Base-by-base conservation (phyloP, 1,140 invertebrate genomes). In the Drosophila takahashii region DNA sequence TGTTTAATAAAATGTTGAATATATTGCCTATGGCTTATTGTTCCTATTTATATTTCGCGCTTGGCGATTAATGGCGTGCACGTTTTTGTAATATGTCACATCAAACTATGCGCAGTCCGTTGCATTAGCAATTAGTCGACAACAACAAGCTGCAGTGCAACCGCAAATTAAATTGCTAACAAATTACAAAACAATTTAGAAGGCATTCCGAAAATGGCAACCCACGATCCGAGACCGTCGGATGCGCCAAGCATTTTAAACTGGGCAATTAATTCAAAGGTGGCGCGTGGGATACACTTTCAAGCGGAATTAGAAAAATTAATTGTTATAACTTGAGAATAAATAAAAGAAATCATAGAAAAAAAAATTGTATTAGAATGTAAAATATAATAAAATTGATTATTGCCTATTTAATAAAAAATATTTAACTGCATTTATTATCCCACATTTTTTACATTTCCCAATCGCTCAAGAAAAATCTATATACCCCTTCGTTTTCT, bases 111-210 rank as follows among this genome's bases (percentile, higher is more conserved):
- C 52, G 58, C 72, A 69, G 62, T 27, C 58, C 67, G 60, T 58
- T 89, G 84, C 80, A 87, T 87, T 89, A 57, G 71, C 79, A 87
- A 87, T 87, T 77, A 87, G 83, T 74, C 79, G 60, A 71, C 45
- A 45, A 42, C 41, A 74, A 54, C 58, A 73, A 59, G 13, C 65
- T 34, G 62, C 80, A 77, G 53, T 85, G 81, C 73, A 85, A 80
- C 79, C 77, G 77, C 81, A 79, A 87, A 87, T 87, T 87, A 86
- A 86, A 87, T 86, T 77, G 83, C 79, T 72, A 86, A 87, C 83
- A 86, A 86, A 86, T 87, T 87, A 87, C 84, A 87, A 87, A 87
- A 89, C 83, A 87, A 87, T 87, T 70, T 87, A 87, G 83, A 87
- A 86, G 83, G 83, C 79, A 89, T 87, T 83, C 83, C 79, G 47